Evolutionary conservation across 2,888 invertebrate genomes (phyloP), one percentile per base, ranked within the genome.

Genomic region (Napeogenes inachia): DNA sequence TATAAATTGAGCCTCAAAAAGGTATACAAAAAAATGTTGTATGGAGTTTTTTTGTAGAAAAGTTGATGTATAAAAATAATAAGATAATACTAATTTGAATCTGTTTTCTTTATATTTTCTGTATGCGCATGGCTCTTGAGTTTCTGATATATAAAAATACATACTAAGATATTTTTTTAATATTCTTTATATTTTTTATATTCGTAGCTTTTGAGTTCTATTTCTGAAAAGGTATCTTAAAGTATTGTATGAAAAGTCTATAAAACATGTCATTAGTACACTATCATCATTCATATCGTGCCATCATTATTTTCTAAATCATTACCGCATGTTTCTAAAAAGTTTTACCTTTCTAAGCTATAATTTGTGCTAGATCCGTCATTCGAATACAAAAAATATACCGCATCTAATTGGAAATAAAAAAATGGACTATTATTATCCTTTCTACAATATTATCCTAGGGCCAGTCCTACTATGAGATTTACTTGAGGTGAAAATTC

Each of bases 361-460:
- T 84, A 85, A 83, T 84, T 83, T 84, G 79, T 76, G 76, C 62
- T 69, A 72, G 72, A 75, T 77, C 78, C 74, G 73, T 71, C 73
- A 70, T 68, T 69, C 66, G 63, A 68, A 71, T 67, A 75, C 72
- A 76, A 75, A 80, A 80, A 42, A 2, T 42, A 42, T 42, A 78
- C 81, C 86, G 80, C 80, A 77, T 81, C 85, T 81, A 85, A 87
- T 86, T 81, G 79, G 80, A 78, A 79, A 79, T 80, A 80, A 85
- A 85, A 86, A 86, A 86, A 86, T 86, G 85, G 80, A 84, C 83
- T 81, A 77, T 77, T 82, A 85, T 86, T 87, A 85, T 80, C 77
- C 79, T 78, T 77, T 78, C 76, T 75, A 79, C 78, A 80, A 80
- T 84, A 84, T 84, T 84, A 84, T 84, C 81, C 75, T 80, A 70